A percentile compares a stretch with the other conserved stretches of the same genome.
These are phyloP conservation scores for Halcyon smyrnensis DNA, from an alignment of 2,797 vertebrate genomes.

Conservation along the genomic window DNA sequence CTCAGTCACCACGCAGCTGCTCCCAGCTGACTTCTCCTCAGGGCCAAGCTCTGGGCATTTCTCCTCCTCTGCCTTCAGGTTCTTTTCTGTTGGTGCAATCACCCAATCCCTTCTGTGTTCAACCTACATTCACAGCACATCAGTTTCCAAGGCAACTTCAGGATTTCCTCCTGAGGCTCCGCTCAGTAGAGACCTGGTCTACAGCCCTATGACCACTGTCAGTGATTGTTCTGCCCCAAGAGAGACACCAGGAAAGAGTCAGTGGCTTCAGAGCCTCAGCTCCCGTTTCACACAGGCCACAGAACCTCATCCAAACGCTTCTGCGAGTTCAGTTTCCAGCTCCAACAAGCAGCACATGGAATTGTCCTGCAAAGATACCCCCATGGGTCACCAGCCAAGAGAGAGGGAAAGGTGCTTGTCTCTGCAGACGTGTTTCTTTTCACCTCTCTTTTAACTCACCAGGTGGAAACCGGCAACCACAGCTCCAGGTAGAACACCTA, in stretches of 20 bases:
- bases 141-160: neutral
- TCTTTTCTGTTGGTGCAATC: neutral
- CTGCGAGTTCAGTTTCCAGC: neutral
- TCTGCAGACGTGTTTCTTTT: fast-evolving
- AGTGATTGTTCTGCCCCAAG: neutral
- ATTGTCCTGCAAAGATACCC: neutral
- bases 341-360: neutral
- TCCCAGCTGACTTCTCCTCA: too few relatives aligned
- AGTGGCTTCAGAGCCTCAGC: neutral
- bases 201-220: fast-evolving
- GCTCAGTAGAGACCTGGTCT: neutral
- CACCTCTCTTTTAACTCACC: neutral
- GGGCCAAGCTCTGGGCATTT: neutral
- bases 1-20: neutral
- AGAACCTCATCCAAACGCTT: neutral
- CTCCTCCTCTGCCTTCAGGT: neutral
- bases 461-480: neutral
- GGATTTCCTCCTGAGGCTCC: neutral
- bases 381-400: neutral
- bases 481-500: neutral
- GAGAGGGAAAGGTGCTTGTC: neutral
- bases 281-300: neutral
- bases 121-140: neutral
- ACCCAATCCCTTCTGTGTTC: neutral
- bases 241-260: neutral